Evolutionary conservation across 2,113 vertebrate species (phyloP), one percentile per base, ranked within the genome.

Genomic region (Uria lomvia): DNA sequence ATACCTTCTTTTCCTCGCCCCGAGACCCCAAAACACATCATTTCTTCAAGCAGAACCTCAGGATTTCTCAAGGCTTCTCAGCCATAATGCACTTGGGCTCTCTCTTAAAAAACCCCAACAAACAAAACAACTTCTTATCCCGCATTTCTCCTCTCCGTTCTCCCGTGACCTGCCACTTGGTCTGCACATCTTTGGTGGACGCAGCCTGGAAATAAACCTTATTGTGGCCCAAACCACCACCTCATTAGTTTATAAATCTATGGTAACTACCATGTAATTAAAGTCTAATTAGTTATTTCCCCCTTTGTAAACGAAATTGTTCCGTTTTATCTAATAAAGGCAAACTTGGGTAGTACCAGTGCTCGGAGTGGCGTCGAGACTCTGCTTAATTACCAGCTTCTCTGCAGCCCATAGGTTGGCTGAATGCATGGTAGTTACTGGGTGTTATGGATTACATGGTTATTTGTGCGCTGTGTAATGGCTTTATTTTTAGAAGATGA

Each of bases 251-350:
- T 75, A 59, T 68, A 84, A 92, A 90, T 90, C 86, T 59, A 63
- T 73, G 59, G 94, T 95, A 97, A 96, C 66, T 83, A 78, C 53
- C 47, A 15, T 71, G 67, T 91, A 88, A 88, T 86, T 95, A 92
- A 70, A 92, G 43, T 84, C 56, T 90, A 92, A 93, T 93, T 77
- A 90, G 84, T 85, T 63, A 86, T 87, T 92, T 84, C 73, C 70
- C 71, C 60, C 32, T 87, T 80, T 84, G 50, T 79, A 89, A 92
- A 53, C 26, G 22, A 49, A 75, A 71, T 95, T 83, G 90, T 82
- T 96, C 71, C 73, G 0, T 92, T 90, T 95, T 63, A 89, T 85
- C 42, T 86, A 27, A 59, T 71, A 21, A 88, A 90, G 26, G n/a
- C 77, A 5, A 92, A 68, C 49, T 34, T 16, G 59, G 59, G 29